Base-by-base conservation (phyloP, 2,113 vertebrate genomes). In the Ptilorrhoa leucosticta region DNA sequence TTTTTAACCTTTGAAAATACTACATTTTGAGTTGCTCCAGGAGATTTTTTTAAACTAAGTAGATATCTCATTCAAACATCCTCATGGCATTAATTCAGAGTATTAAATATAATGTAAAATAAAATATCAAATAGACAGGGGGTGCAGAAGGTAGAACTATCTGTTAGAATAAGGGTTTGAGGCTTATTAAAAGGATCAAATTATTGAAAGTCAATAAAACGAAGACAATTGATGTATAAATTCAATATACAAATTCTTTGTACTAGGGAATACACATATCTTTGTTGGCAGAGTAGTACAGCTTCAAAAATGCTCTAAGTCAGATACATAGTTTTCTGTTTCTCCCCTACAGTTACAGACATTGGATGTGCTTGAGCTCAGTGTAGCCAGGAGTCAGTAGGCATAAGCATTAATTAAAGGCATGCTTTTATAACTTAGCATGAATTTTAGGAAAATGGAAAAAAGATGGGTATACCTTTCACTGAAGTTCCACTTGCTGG, bases 1-100 rank as follows among this genome's bases (percentile, higher is more conserved):
- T 91, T 94, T 96, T 75, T 90, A 89, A 56, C 85, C 77, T 96
- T 96, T 92, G 71, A 97, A 97, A 98, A 76, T 48, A 72, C 11
- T 87, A 37, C 54, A 94, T 84, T 96, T 89, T 95, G 12, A 50
- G 35, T 85, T 94, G 51, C 83, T 88, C 35, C 16, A 81, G 88
- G 83, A 88, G 82, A 42, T 94, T 90, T 93, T 93, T 94, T 91
- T 53, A 24, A 47, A 40, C 45, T 93, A 78, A 93, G 56, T 35
- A 80, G 73, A 28, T 90, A 75, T 45, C 81, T 93, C 23, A 53
- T 89, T 96, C 85, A 93, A 93, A 93, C 37, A 70, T 96, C 37
- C 63, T 95, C 87, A 94, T 94, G 79, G 37, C 69, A 95, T 77
- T 91, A 87, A 96, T 90, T 95, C 5, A 2, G 66, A 97, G 70